Evolutionary conservation across 2,888 invertebrate species (phyloP).

Genomic region (Conomelus anceps): DNA sequence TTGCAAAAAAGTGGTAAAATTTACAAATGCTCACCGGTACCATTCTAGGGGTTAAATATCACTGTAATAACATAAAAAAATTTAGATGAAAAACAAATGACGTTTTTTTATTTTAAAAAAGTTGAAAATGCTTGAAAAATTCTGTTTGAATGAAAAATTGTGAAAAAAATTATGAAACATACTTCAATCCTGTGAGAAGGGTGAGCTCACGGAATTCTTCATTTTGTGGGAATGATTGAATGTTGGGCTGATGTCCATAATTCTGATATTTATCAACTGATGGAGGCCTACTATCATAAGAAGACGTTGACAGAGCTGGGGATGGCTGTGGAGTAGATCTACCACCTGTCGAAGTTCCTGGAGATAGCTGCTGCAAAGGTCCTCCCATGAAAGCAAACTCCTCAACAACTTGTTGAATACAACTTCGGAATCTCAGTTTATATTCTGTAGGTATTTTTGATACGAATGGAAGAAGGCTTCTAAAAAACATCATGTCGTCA

Average conservation of each 20-base stretch:
- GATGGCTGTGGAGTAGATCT: conserved; percentile 11
- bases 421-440: conserved; percentile 15
- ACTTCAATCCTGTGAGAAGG: neutral
- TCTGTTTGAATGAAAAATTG: neutral
- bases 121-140: neutral
- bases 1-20: too few species aligned
- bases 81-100: conserved; percentile 2
- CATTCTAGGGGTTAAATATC: too few species aligned
- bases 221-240: conserved; percentile 6
- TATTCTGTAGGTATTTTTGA: conserved; percentile 12
- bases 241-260: neutral
- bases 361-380: conserved; percentile 9
- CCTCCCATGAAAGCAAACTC: conserved; percentile 10
- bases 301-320: neutral
- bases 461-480: conserved; percentile 15
- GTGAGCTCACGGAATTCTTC: neutral
- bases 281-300: conserved; percentile 7
- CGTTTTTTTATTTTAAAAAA: neutral
- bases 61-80: neutral
- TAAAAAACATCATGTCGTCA: conserved; percentile 20
- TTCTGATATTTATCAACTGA: conserved; percentile 16
- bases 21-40: too few species aligned
- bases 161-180: neutral
- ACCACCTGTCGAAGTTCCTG: neutral
- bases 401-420: conserved; percentile 21